phyloP scores from a whole-genome alignment of 2,888 invertebrate genomes.

The Xylocampa areola region DNA sequence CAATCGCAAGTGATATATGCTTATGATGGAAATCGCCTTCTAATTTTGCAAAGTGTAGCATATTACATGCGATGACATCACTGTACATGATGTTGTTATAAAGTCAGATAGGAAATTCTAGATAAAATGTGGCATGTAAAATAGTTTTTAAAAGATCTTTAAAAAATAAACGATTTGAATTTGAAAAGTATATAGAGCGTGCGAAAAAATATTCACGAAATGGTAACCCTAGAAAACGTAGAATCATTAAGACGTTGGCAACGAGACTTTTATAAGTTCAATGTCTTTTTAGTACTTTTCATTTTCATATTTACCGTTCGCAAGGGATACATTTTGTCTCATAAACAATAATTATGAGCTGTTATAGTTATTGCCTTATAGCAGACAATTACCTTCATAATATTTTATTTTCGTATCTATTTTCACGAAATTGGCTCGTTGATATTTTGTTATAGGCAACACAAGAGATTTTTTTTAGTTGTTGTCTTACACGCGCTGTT shows the following conservation, averaged over 20 bases:
- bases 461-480: no score
- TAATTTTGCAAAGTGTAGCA: no score
- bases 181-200: no score
- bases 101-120: no score
- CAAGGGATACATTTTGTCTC: conserved; percentile 22
- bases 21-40: no score
- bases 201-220: background rate
- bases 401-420: conserved; percentile 9
- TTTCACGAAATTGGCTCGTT: background rate
- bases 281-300: conserved; percentile 35
- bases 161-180: no score
- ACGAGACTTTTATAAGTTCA: conserved; percentile 29
- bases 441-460: background rate
- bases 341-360: conserved; percentile 36
- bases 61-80: no score
- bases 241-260: conserved; percentile 29
- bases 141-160: no score
- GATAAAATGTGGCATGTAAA: no score
- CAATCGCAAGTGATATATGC: no score
- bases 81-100: no score
- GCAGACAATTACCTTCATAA: conserved; percentile 4
- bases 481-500: no score
- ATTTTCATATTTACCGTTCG: conserved; percentile 25
- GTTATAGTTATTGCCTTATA: conserved; percentile 11
- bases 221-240: conserved; percentile 19